Conservation (phyloP, 1,140 invertebrate species). For the Leguminivora glycinivorella region DNA sequence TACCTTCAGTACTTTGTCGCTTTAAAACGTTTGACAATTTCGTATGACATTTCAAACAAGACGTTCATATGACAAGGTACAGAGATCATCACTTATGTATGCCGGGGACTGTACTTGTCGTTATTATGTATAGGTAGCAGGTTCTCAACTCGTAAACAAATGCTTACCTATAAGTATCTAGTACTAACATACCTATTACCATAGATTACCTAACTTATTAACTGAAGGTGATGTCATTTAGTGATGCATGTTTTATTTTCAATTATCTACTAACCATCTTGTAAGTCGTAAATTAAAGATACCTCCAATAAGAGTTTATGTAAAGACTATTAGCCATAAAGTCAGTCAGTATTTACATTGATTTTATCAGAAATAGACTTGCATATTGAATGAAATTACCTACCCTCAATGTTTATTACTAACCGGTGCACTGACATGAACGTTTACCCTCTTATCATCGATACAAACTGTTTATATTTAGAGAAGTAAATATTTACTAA, state of each 20-base stretch:
- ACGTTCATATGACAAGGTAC: too few species aligned
- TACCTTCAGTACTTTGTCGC: too few species aligned
- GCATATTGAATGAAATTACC: neutral
- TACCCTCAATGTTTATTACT: neutral
- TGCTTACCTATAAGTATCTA: too few species aligned
- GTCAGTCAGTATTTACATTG: neutral
- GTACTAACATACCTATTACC: too few species aligned
- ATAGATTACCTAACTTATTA: too few species aligned
- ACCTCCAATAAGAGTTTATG: neutral
- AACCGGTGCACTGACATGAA: neutral
- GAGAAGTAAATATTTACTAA: constrained; percentile 1
- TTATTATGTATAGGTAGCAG: neutral
- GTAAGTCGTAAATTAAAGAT: neutral
- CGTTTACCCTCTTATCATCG: neutral
- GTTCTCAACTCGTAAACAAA: neutral
- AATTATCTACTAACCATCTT: too few species aligned
- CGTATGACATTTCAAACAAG: too few species aligned
- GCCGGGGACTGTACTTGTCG: too few species aligned
- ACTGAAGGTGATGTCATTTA: too few species aligned
- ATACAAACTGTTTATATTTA: neutral
- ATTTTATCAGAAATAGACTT: neutral
- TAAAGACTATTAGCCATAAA: neutral
- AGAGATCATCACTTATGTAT: too few species aligned
- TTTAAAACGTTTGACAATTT: too few species aligned
- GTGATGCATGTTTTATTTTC: too few species aligned